Conservation (phyloP, 2,888 invertebrate species). For the Patella caerulea region DNA sequence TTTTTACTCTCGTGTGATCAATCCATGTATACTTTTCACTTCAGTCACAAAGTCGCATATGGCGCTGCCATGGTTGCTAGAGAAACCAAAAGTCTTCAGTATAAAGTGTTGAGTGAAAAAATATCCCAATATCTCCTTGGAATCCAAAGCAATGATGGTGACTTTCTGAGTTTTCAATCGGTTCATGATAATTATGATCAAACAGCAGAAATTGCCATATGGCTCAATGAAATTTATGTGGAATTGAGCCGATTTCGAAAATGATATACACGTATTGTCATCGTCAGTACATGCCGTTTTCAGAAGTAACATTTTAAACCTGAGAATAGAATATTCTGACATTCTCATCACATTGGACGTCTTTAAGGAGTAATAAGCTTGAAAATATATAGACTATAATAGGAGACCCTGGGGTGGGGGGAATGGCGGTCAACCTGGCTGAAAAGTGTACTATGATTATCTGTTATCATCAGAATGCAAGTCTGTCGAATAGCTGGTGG, state of each 20-base stretch:
- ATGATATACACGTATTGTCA: too few species aligned
- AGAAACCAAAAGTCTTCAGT: constrained; percentile 38
- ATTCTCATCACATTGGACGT: too few species aligned
- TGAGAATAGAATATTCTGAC: too few species aligned
- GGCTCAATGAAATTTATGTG: constrained; percentile 33
- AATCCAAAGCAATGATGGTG: constrained; percentile 37
- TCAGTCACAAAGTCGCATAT: constrained; percentile 43
- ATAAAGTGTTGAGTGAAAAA: constrained; percentile 33
- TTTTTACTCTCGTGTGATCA: constrained; percentile 40
- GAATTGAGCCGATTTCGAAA: not conserved
- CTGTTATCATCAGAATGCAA: too few species aligned
- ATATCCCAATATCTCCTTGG: constrained; percentile 37
- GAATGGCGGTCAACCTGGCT: too few species aligned
- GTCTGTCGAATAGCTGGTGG: too few species aligned
- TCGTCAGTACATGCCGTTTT: too few species aligned
- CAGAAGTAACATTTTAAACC: too few species aligned
- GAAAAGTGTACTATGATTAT: too few species aligned
- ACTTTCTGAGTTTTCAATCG: constrained; percentile 37
- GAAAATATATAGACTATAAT: too few species aligned
- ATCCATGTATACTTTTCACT: constrained; percentile 34
- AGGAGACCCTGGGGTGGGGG: too few species aligned
- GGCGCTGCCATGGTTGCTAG: constrained; percentile 41
- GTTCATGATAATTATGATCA: constrained; percentile 38
- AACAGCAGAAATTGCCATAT: constrained; percentile 42
- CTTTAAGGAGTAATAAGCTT: too few species aligned